phyloP scores from a whole-genome alignment of 2,113 vertebrate species.

The Coreoperca whiteheadi region DNA sequence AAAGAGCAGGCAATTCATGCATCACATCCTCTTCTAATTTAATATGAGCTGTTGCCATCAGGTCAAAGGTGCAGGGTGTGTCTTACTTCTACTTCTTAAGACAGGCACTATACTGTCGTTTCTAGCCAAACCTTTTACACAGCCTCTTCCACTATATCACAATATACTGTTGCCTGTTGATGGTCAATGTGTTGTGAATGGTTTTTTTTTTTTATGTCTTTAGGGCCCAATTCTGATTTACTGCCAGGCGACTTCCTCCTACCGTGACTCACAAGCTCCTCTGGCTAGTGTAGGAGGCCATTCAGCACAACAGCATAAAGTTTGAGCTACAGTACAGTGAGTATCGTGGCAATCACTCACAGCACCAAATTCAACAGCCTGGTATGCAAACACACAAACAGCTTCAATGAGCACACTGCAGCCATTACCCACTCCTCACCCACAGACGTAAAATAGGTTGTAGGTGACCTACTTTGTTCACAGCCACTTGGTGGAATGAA shows the following conservation, averaged over 20 bases:
- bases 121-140: not conserved
- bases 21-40: conserved; percentile 51
- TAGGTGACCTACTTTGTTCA: not conserved
- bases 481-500: not conserved
- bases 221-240: conserved; percentile 15
- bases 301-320: not conserved
- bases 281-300: not conserved
- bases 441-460: conserved; percentile 5
- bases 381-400: conserved; percentile 6
- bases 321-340: conserved; percentile 1
- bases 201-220: conserved; percentile 3
- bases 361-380: conserved; percentile 8
- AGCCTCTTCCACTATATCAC: not conserved
- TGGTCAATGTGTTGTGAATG: not conserved
- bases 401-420: not conserved
- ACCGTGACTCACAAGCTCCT: conserved; percentile 19
- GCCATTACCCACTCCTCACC: not conserved
- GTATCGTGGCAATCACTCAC: conserved; percentile 10
- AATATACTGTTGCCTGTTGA: not conserved
- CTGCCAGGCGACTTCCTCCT: conserved; percentile 18
- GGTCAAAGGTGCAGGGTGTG: conserved; percentile 67
- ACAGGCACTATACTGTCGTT: not conserved
- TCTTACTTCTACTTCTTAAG: not conserved
- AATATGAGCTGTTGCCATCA: conserved; percentile 11
- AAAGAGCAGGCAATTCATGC: conserved; percentile 8